These are phyloP conservation scores for Corythucha ciliata DNA, from an alignment of 2,888 invertebrate genomes.

Conservation along the genomic window DNA sequence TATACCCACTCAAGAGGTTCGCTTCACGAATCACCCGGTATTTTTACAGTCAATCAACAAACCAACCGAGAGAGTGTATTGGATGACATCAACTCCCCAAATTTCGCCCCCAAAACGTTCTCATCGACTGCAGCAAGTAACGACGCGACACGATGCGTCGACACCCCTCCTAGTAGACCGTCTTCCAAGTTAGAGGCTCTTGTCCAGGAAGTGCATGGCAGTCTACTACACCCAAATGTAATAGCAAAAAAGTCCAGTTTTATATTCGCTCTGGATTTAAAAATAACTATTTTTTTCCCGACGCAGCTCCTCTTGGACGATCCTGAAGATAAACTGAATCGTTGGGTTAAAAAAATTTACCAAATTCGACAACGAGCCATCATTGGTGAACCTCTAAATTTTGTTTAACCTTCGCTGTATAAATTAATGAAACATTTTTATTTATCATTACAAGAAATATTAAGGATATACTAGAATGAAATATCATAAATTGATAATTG, in stretches of 20 bases:
- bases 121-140: constrained; percentile 27
- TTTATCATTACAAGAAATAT: too few species aligned
- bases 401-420: constrained; percentile 1
- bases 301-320: constrained; percentile 34
- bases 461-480: too few species aligned
- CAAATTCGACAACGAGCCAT: constrained; percentile 34
- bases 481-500: too few species aligned
- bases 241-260: background rate
- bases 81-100: constrained; percentile 29
- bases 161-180: constrained; percentile 22
- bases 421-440: constrained; percentile 8
- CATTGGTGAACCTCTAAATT: constrained; percentile 23
- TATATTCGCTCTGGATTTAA: background rate
- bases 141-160: constrained; percentile 24
- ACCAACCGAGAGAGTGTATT: constrained; percentile 27
- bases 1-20: too few species aligned
- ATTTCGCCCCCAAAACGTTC: constrained; percentile 30
- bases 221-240: constrained; percentile 32
- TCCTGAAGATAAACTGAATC: constrained; percentile 34
- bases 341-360: constrained; percentile 37
- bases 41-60: constrained; percentile 16
- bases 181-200: constrained; percentile 15
- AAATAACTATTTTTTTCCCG: constrained; percentile 1
- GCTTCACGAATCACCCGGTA: too few species aligned
- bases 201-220: constrained; percentile 26